These are phyloP conservation scores for Babyrousa celebensis DNA, from an alignment of 2,797 vertebrate species.

Conservation along the genomic window DNA sequence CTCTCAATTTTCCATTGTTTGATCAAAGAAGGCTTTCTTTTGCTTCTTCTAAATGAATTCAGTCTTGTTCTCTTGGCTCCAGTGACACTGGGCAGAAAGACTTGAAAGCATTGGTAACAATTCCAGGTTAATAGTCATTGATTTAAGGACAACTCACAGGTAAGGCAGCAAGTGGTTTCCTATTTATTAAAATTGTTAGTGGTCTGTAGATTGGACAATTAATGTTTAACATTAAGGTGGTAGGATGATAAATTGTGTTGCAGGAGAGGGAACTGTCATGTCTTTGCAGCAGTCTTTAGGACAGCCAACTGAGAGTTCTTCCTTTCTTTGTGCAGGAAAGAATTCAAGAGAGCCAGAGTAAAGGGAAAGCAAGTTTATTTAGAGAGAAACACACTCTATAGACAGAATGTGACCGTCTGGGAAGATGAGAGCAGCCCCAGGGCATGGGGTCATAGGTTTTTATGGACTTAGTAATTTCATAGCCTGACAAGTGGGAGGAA, in stretches of 20 bases:
- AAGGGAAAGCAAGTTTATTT: neutral
- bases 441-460: neutral
- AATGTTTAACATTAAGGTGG: neutral
- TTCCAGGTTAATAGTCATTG: neutral
- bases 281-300: neutral
- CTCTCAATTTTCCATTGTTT: neutral
- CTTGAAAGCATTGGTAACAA: neutral
- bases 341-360: neutral
- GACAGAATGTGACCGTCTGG: neutral
- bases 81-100: neutral
- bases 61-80: neutral
- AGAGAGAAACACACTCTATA: neutral
- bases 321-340: neutral
- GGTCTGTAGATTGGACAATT: neutral
- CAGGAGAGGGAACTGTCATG: neutral
- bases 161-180: neutral
- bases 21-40: neutral
- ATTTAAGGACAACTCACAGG: neutral
- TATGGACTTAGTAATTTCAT: neutral
- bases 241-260: neutral
- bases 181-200: neutral
- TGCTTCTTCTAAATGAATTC: neutral
- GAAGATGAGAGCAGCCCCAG: neutral
- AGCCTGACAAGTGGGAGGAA: neutral
- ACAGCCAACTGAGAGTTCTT: too few species aligned